Conservation (phyloP, 2,113 vertebrate genomes). For the Pterocles burchelli region DNA sequence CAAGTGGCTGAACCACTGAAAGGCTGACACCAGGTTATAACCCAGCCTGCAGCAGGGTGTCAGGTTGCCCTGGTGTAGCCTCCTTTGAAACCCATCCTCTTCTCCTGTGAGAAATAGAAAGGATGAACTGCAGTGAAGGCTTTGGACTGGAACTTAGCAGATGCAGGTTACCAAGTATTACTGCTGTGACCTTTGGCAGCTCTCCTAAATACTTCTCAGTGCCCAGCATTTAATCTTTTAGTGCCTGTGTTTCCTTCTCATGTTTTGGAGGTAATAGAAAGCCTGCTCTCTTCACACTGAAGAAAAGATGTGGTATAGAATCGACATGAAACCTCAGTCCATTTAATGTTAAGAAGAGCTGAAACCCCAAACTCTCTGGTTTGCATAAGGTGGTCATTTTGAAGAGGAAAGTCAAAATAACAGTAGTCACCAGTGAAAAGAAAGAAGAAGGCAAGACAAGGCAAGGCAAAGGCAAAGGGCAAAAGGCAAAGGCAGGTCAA, state of each 20-base stretch:
- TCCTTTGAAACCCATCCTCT: background rate
- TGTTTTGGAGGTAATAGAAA: background rate
- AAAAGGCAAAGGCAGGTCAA: background rate
- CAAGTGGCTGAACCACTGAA: background rate
- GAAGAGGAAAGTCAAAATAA: background rate
- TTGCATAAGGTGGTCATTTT: background rate
- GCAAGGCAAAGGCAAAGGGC: background rate
- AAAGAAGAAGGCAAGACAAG: background rate
- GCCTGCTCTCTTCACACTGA: background rate
- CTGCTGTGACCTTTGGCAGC: background rate
- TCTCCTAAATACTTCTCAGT: background rate
- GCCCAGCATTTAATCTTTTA: background rate
- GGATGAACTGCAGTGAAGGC: background rate
- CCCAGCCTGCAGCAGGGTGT: background rate
- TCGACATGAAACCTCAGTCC: background rate
- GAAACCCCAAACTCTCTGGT: background rate
- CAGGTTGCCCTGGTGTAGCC: background rate
- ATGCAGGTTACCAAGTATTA: background rate
- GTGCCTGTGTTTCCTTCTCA: background rate
- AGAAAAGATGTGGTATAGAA: background rate
- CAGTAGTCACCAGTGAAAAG: background rate
- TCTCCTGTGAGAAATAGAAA: background rate
- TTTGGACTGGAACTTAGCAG: background rate
- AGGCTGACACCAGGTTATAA: background rate
- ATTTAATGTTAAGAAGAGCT: background rate